Conservation (phyloP, 2,113 vertebrate species). For the Pelusios castaneus region DNA sequence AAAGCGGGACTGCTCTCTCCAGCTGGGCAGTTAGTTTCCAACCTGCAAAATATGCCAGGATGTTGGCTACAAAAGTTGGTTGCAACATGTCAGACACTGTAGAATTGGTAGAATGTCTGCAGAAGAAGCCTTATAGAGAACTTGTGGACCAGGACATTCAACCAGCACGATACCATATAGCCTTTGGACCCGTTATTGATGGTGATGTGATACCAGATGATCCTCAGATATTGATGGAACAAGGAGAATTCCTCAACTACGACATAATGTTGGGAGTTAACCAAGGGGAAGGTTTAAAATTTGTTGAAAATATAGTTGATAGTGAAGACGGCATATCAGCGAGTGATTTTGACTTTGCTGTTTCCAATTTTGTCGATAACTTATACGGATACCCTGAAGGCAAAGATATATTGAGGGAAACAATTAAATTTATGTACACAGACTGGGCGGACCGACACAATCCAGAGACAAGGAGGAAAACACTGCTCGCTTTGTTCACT, state of each 20-base stretch:
- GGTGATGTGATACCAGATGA: constrained; percentile 98
- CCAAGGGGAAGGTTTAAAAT: constrained; percentile 97
- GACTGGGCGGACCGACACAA: constrained; percentile 99
- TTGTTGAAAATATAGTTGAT: constrained; percentile 98
- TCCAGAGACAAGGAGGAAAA: constrained; percentile 95
- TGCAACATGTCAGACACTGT: constrained; percentile 96
- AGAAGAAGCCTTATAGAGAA: constrained; percentile 97
- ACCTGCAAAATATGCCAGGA: constrained; percentile 95
- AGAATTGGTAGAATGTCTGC: constrained; percentile 94
- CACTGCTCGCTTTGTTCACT: constrained; percentile 93
- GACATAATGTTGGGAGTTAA: constrained; percentile 99
- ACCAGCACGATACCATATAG: constrained; percentile 97
- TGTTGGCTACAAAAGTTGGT: constrained; percentile 96
- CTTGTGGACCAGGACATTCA: constrained; percentile 99
- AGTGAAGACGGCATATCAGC: constrained; percentile 97
- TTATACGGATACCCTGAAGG: constrained; percentile 98
- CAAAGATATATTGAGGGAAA: constrained; percentile 97
- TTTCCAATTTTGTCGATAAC: constrained; percentile 98
- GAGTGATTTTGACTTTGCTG: constrained; percentile 98
- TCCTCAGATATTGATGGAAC: constrained; percentile 98
- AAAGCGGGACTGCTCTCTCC: constrained; percentile 96
- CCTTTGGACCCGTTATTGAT: constrained; percentile 98
- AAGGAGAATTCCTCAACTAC: constrained; percentile 99
- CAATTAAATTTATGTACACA: constrained; percentile 99
- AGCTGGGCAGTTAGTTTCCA: constrained; percentile 99